Conservation (phyloP, 2,113 vertebrate genomes). For the Microcebus tavaratra region DNA sequence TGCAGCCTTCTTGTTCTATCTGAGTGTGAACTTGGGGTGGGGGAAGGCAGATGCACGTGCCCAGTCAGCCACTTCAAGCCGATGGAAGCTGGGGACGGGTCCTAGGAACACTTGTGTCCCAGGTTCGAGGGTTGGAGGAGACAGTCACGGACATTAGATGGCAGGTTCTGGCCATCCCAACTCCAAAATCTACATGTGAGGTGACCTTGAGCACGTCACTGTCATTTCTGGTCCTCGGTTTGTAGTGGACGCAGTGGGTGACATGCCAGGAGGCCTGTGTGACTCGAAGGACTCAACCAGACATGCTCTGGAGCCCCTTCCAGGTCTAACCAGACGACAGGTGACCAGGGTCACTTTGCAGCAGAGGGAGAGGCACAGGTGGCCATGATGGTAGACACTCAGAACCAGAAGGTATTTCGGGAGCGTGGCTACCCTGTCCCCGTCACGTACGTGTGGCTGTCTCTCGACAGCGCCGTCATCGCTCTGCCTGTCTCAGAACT, state of each 20-base stretch:
- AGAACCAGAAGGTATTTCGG: background rate
- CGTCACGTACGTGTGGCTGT: background rate
- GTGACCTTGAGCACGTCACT: background rate
- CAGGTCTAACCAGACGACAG: rapidly evolving
- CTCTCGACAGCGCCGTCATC: constrained; percentile 31
- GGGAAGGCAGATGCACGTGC: rapidly evolving
- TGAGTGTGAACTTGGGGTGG: background rate
- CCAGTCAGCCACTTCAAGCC: rapidly evolving
- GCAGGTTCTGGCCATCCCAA: background rate
- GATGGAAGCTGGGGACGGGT: rapidly evolving
- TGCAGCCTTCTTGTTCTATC: background rate
- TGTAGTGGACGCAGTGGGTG: rapidly evolving
- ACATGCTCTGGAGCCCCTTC: background rate
- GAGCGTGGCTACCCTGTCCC: background rate
- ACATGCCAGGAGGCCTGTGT: rapidly evolving
- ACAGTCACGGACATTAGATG: rapidly evolving
- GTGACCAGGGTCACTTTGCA: rapidly evolving
- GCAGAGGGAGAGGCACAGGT: background rate
- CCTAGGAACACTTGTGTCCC: background rate
- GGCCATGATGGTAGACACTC: background rate
- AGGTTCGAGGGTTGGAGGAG: background rate
- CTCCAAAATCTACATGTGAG: rapidly evolving
- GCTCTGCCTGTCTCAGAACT: constrained; percentile 53
- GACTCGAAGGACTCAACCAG: background rate
- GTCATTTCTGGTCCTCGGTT: rapidly evolving